Evolutionary conservation across 2,888 invertebrate genomes (phyloP).

Genomic region (Athripsodes cinereus): DNA sequence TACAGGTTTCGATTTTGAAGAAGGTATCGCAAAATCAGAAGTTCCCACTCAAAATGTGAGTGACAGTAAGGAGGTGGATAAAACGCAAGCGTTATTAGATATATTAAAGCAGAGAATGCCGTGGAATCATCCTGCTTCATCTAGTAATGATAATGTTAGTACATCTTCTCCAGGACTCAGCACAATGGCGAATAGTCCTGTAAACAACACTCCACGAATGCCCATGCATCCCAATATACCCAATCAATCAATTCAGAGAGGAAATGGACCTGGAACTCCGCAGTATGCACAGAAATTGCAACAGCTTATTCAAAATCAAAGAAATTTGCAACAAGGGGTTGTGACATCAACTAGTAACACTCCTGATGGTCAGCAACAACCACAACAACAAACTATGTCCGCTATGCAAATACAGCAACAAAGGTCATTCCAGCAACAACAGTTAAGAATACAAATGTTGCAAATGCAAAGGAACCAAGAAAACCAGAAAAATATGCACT

Average conservation of each 20-base stretch:
- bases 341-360: neutral
- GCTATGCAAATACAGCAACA: constrained; percentile 50
- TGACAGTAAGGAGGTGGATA: constrained; percentile 49
- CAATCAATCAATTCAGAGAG: neutral
- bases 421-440: constrained; percentile 53
- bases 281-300: constrained; percentile 28
- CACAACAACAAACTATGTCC: constrained; percentile 37
- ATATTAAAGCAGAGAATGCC: constrained; percentile 72
- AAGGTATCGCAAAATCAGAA: constrained; percentile 50
- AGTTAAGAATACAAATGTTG: constrained; percentile 48
- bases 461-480: constrained; percentile 39
- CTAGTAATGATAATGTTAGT: constrained; percentile 39
- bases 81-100: constrained; percentile 64
- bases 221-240: constrained; percentile 27
- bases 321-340: constrained; percentile 28
- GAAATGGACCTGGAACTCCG: constrained; percentile 34
- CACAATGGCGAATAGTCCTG: constrained; percentile 38
- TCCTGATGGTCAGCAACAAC: constrained; percentile 28
- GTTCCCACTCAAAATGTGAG: constrained; percentile 50
- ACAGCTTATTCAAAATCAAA: constrained; percentile 27
- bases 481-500: constrained; percentile 27
- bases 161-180: constrained; percentile 41
- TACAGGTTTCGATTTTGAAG: constrained; percentile 51
- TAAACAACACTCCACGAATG: constrained; percentile 34
- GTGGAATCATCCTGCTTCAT: constrained; percentile 63